These are phyloP conservation scores for Chelidonichthys spinosus DNA, from an alignment of 2,797 vertebrate genomes.

Conservation along the genomic window DNA sequence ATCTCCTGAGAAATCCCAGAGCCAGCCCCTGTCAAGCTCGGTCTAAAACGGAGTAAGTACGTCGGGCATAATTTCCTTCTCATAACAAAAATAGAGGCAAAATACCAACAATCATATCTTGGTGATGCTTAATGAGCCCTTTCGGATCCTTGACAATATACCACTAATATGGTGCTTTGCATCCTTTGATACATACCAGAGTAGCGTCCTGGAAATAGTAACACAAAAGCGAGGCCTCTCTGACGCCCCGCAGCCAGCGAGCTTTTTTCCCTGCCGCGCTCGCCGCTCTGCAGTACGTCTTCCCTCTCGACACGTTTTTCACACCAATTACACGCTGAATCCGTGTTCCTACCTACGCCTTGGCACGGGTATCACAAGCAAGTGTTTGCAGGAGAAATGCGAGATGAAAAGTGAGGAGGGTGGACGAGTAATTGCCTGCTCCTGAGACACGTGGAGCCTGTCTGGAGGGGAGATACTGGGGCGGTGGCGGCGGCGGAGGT, in stretches of 20 bases:
- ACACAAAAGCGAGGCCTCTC: slow-evolving; percentile 61
- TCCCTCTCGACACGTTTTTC: slow-evolving; percentile 26
- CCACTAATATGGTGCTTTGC: slow-evolving; percentile 81
- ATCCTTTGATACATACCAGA: slow-evolving; percentile 73
- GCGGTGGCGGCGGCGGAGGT: slow-evolving; percentile 21
- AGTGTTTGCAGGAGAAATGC: slow-evolving; percentile 18
- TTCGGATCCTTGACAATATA: slow-evolving; percentile 78
- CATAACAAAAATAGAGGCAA: slow-evolving; percentile 76
- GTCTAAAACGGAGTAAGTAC: slow-evolving; percentile 42
- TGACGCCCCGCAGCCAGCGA: slow-evolving; percentile 42
- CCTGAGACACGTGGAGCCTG: slow-evolving; percentile 76
- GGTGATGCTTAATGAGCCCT: slow-evolving; percentile 79
- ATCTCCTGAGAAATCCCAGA: slow-evolving; percentile 43
- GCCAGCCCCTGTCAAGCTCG: slow-evolving; percentile 39
- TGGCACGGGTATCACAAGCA: slow-evolving; percentile 21
- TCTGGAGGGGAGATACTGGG: slow-evolving; percentile 64
- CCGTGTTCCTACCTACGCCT: slow-evolving; percentile 21
- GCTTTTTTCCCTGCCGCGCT: slow-evolving; percentile 14
- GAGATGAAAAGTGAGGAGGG: slow-evolving; percentile 62
- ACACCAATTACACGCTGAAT: slow-evolving; percentile 20
- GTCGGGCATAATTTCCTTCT: slow-evolving; percentile 58
- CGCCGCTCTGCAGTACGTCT: background rate
- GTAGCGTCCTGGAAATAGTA: slow-evolving; percentile 72
- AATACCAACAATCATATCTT: slow-evolving; percentile 81
- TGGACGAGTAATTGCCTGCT: slow-evolving; percentile 58